A percentile compares a stretch with the other conserved stretches of the same genome.
Conservation (phyloP, 2,888 invertebrate genomes). For the Atrina japonica region DNA sequence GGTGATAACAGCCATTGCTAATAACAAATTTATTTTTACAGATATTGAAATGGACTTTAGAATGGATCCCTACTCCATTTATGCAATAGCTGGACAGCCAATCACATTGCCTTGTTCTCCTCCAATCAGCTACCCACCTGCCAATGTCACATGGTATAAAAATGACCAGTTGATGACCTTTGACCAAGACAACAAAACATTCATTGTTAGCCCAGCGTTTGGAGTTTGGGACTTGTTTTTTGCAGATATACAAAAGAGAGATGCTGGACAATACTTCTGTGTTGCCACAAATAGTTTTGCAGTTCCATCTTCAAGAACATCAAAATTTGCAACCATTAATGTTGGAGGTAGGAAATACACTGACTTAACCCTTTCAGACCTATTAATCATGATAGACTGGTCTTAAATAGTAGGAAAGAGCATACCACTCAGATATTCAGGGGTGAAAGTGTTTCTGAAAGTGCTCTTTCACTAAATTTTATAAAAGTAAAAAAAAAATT, state of each 20-base stretch:
- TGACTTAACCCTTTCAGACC: background rate
- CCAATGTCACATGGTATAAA: conserved; percentile 77
- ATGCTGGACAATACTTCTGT: conserved; percentile 75
- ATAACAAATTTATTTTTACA: too few relatives aligned
- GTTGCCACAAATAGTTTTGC: conserved; percentile 70
- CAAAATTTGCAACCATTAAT: conserved; percentile 60
- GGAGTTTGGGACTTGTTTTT: conserved; percentile 67
- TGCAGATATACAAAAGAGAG: conserved; percentile 64
- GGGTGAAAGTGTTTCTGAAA: background rate
- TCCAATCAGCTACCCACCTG: conserved; percentile 75
- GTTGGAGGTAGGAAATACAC: conserved; percentile 66
- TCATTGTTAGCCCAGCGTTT: conserved; percentile 47
- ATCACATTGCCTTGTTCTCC: conserved; percentile 76
- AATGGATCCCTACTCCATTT: conserved; percentile 60
- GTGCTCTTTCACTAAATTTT: too few relatives aligned
- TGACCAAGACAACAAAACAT: conserved; percentile 41
- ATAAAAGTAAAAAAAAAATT: too few relatives aligned
- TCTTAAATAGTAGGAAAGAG: too few relatives aligned
- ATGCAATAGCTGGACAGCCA: conserved; percentile 65
- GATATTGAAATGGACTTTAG: conserved; percentile 66
- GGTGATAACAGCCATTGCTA: too few relatives aligned
- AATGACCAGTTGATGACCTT: conserved; percentile 59
- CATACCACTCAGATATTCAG: too few relatives aligned
- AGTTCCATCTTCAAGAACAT: conserved; percentile 66
- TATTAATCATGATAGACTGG: too few relatives aligned